These are phyloP conservation scores for Globodera rostochiensis DNA, from an alignment of 1,140 invertebrate genomes.

Conservation along the genomic window DNA sequence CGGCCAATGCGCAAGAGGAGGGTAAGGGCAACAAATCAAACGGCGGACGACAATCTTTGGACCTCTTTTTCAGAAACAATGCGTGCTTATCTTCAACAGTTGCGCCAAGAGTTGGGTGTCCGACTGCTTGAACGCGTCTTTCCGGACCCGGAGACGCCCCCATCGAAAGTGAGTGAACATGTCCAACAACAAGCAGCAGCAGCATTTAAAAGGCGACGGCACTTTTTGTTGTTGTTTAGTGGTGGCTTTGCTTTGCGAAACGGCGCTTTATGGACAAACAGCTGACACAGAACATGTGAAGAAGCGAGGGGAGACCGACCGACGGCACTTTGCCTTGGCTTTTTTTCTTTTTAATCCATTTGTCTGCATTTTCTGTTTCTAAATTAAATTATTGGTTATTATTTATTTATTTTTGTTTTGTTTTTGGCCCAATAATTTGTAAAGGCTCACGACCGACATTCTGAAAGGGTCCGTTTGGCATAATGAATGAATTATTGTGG, in stretches of 20 bases:
- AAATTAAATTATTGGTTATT: too few relatives aligned
- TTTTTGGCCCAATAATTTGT: too few relatives aligned
- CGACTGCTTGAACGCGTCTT: conserved; percentile 90
- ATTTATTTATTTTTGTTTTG: too few relatives aligned
- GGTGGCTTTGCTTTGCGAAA: conserved; percentile 99
- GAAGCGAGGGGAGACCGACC: not conserved
- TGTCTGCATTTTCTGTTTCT: too few relatives aligned
- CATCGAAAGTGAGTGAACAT: conserved; percentile 73
- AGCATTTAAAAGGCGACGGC: not conserved
- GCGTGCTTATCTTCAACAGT: conserved; percentile 87
- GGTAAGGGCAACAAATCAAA: conserved; percentile 68
- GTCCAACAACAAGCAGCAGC: not conserved
- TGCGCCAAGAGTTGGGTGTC: conserved; percentile 89
- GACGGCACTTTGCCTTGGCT: not conserved
- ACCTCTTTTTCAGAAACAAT: conserved; percentile 77
- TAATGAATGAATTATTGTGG: not conserved
- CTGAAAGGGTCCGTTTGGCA: not conserved
- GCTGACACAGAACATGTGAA: conserved; percentile 67
- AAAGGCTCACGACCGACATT: too few relatives aligned
- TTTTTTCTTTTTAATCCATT: too few relatives aligned
- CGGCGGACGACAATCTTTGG: conserved; percentile 25
- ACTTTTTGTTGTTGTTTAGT: conserved; percentile 69
- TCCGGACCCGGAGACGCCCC: conserved; percentile 86
- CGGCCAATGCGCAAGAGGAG: conserved; percentile 76
- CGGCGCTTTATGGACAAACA: conserved; percentile 99